phyloP scores from a whole-genome alignment of 2,797 vertebrate species.

The Syngnathus acus region DNA sequence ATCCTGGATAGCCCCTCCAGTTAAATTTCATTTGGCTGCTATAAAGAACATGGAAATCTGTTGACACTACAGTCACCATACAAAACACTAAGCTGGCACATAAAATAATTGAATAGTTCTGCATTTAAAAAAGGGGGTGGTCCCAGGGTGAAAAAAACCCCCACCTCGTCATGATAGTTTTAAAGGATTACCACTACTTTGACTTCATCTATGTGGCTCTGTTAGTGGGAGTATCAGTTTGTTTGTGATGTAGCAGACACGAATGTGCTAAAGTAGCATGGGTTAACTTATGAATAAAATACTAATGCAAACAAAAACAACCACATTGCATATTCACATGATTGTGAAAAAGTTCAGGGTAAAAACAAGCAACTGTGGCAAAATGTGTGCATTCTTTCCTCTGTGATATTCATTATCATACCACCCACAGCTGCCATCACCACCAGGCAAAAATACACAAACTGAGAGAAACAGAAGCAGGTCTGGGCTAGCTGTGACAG shows the following conservation, averaged over 20 bases:
- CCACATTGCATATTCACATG: background rate
- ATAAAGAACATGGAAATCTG: too few relatives aligned
- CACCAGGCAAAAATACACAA: constrained; percentile 12
- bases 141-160: too few relatives aligned
- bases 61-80: too few relatives aligned
- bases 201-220: background rate
- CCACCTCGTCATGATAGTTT: background rate
- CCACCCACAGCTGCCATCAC: constrained; percentile 29
- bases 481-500: constrained; percentile 36
- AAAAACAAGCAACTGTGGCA: constrained; percentile 15
- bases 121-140: too few relatives aligned
- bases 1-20: too few relatives aligned
- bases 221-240: background rate
- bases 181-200: background rate
- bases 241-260: background rate
- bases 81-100: too few relatives aligned
- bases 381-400: constrained; percentile 11
- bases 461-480: constrained; percentile 15
- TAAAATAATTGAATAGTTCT: too few relatives aligned
- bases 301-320: background rate
- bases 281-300: background rate
- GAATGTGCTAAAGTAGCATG: background rate
- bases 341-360: background rate
- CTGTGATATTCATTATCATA: constrained; percentile 25
- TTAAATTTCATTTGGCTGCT: too few relatives aligned